Evolutionary conservation across 2,888 invertebrate genomes (phyloP).

Genomic region (Dryococelus australis): DNA sequence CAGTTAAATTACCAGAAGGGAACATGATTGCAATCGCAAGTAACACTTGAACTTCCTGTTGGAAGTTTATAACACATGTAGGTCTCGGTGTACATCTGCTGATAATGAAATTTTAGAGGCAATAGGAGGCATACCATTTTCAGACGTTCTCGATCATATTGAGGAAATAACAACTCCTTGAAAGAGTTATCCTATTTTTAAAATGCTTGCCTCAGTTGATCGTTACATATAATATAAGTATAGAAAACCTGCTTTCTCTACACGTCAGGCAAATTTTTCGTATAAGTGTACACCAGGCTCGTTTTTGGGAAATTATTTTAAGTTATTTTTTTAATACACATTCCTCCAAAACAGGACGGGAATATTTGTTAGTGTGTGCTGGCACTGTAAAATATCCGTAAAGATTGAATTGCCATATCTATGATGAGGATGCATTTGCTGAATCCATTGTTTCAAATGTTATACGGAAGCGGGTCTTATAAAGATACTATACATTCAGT

Average conservation of each 20-base stretch:
- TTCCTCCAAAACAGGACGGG: slow-evolving; percentile 11
- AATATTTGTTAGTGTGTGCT: not conserved
- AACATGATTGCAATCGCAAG: not conserved
- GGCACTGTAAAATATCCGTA: not conserved
- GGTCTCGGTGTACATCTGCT: not conserved
- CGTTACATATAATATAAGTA: not conserved
- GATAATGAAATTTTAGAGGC: slow-evolving; percentile 17
- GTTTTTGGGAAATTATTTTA: not conserved
- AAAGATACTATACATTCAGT: not conserved
- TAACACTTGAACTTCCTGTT: not conserved
- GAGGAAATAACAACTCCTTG: not conserved
- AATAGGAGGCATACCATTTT: not conserved
- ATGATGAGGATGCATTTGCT: slow-evolving; percentile 17
- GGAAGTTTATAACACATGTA: not conserved
- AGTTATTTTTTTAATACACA: not conserved
- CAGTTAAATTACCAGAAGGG: slow-evolving; percentile 18
- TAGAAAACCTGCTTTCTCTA: not conserved
- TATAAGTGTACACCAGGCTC: not conserved
- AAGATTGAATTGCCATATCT: not conserved
- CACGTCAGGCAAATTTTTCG: not conserved
- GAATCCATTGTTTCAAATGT: not conserved
- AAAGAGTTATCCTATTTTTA: not conserved
- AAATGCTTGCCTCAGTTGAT: not conserved
- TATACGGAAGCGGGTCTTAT: not conserved
- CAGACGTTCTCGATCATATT: not conserved